Conservation (phyloP, 2,888 invertebrate species). For the Sycophila texana region DNA sequence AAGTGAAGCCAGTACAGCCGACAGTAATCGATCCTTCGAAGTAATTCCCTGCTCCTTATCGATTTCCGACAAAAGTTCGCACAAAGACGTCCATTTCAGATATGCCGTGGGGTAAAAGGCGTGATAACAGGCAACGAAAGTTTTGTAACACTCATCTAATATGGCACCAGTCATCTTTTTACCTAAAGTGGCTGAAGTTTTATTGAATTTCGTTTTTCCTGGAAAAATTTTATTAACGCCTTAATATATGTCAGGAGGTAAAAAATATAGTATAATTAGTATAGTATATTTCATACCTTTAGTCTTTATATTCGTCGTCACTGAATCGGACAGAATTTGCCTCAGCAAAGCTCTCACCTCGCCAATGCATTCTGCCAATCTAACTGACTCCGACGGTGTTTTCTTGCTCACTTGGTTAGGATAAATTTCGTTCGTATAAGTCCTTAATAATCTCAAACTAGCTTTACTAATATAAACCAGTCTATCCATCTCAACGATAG, state of each 20-base stretch:
- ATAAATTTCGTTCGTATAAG: conserved; percentile 94
- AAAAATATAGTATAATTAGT: too few species aligned
- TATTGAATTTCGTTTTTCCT: conserved; percentile 43
- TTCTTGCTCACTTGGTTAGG: conserved; percentile 83
- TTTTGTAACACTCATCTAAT: conserved; percentile 91
- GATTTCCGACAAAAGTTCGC: conserved; percentile 86
- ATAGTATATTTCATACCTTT: conserved; percentile 61
- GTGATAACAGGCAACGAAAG: conserved; percentile 94
- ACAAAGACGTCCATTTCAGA: conserved; percentile 94
- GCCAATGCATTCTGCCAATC: conserved; percentile 90
- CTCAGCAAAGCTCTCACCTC: conserved; percentile 89
- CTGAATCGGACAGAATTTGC: conserved; percentile 87
- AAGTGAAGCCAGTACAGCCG: conserved; percentile 90
- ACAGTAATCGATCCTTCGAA: conserved; percentile 81
- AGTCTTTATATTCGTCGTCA: conserved; percentile 72
- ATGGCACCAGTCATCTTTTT: conserved; percentile 83
- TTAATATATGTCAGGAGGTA: neutral
- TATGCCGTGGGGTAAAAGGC: conserved; percentile 96
- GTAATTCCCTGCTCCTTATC: conserved; percentile 79
- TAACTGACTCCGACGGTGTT: conserved; percentile 82
- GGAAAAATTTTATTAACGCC: neutral
- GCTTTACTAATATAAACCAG: conserved; percentile 91
- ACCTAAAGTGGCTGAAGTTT: conserved; percentile 59
- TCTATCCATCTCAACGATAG: conserved; percentile 84
- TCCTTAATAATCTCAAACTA: conserved; percentile 87